phyloP scores from a whole-genome alignment of 2,888 invertebrate species.

The Peribatodes rhomboidaria region DNA sequence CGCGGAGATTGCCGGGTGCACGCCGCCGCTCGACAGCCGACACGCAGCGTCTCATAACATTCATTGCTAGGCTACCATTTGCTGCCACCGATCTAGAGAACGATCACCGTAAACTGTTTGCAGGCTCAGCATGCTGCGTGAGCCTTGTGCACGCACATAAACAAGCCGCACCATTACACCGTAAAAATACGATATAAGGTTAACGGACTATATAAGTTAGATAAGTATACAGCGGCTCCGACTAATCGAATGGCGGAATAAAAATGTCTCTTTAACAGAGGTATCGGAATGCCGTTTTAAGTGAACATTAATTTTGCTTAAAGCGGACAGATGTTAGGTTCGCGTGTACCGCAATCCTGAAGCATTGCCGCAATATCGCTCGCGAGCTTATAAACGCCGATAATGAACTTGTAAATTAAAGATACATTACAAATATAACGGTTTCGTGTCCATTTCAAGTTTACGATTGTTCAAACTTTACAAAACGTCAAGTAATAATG shows the following conservation, averaged over 20 bases:
- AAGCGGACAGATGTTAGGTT: conserved; percentile 68
- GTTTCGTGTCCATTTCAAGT: conserved; percentile 46
- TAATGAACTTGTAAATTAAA: conserved; percentile 59
- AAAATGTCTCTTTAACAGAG: conserved; percentile 55
- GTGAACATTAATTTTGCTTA: conserved; percentile 62
- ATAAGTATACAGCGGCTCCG: conserved; percentile 51
- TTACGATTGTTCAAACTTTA: conserved; percentile 32
- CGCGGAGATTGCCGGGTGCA: conserved; percentile 67
- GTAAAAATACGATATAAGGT: conserved; percentile 27
- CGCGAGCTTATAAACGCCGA: conserved; percentile 52
- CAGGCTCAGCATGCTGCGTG: conserved; percentile 46
- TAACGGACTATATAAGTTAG: conserved; percentile 49
- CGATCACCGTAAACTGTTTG: conserved; percentile 54
- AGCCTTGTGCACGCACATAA: conserved; percentile 34
- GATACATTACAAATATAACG: conserved; percentile 51
- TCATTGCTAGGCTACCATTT: conserved; percentile 64
- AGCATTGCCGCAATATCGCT: conserved; percentile 55
- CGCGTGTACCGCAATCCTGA: conserved; percentile 64
- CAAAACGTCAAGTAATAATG: conserved; percentile 12
- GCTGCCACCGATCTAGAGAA: conserved; percentile 58
- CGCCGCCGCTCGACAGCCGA: conserved; percentile 56
- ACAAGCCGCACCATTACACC: conserved; percentile 23
- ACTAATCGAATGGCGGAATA: conserved; percentile 52
- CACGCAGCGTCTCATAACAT: conserved; percentile 63
- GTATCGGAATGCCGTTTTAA: conserved; percentile 57